phyloP scores from a whole-genome alignment of 2,797 vertebrate genomes.

The Hydrophis major region DNA sequence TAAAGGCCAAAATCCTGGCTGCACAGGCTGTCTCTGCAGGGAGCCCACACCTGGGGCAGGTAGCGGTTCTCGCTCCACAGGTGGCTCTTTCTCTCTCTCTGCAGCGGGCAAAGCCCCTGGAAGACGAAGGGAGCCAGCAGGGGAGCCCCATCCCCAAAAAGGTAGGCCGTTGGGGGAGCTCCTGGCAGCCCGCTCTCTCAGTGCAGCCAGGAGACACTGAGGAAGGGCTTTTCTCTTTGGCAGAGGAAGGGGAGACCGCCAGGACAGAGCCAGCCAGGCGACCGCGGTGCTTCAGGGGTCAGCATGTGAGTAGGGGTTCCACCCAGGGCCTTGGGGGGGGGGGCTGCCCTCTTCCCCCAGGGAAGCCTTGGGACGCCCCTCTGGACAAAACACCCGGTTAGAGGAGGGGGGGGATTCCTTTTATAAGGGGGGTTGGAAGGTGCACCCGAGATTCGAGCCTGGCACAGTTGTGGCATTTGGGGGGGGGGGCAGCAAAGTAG shows the following conservation, averaged over 20 bases:
- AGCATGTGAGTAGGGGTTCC: conserved; percentile 78
- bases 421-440: background rate
- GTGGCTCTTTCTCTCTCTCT: background rate
- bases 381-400: background rate
- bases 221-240: conserved; percentile 15
- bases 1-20: conserved; percentile 49
- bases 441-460: background rate
- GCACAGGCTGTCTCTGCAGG: too few species aligned
- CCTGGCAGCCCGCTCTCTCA: accelerated
- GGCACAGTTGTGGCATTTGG: background rate
- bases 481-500: background rate
- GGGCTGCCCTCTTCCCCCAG: accelerated
- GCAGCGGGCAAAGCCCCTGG: conserved; percentile 80
- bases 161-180: conserved; percentile 63
- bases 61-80: background rate
- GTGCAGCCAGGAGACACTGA: background rate
- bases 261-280: conserved; percentile 71
- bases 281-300: conserved; percentile 73
- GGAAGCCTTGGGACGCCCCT: background rate
- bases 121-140: conserved; percentile 83
- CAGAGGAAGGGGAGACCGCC: conserved; percentile 91
- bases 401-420: background rate
- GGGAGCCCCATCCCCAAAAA: conserved; percentile 89
- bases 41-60: background rate
- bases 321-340: background rate